Evolutionary conservation across 2,888 invertebrate genomes (phyloP), one percentile per base, ranked within the genome.

Genomic region (Mythimna albipuncta): DNA sequence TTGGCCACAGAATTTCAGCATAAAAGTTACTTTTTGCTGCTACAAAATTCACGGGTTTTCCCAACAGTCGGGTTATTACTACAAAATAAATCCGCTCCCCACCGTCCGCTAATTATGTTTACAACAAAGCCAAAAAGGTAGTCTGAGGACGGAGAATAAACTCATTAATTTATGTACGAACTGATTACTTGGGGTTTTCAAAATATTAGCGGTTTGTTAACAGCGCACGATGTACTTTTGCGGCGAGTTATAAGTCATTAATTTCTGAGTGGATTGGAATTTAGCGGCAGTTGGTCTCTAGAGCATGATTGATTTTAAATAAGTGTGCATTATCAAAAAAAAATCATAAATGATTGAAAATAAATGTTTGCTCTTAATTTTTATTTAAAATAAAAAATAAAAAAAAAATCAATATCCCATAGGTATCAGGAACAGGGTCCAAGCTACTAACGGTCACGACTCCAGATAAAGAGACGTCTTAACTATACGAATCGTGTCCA

Each of bases 81-180:
- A 21, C 69, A 82, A 69, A 72, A 73, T 82, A 82, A 82, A 79
- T 76, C 75, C 57, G 54, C 61, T 69, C 35, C 21, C 69, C 50
- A 71, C 50, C 44, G 54, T 11, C 19, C 57, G 38, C 66, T 79
- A 82, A 79, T 82, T 76, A 76, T 82, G 61, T 82, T 82, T 76
- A 79, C 83, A 47, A 69, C 58, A 65, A 76, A 66, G 67, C 68
- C 59, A 52, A 79, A 79, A 80, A 77, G 72, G 77, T 70, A 68
- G 64, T 57, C 69, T 7, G 47, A 47, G 62, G 44, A 65, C 62
- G 52, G 16, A 68, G 54, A 68, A 69, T 73, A 79, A 82, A 82
- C 77, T 82, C 80, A 73, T 71, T 77, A 65, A 82, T 77, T 79
- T 72, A 71, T 75, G 59, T 61, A 72, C 57, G 59, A 62, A 67